A percentile compares a stretch with the other conserved stretches of the same genome.
Evolutionary conservation across 2,888 invertebrate species (phyloP).

Genomic region (Malthinus flaveolus): DNA sequence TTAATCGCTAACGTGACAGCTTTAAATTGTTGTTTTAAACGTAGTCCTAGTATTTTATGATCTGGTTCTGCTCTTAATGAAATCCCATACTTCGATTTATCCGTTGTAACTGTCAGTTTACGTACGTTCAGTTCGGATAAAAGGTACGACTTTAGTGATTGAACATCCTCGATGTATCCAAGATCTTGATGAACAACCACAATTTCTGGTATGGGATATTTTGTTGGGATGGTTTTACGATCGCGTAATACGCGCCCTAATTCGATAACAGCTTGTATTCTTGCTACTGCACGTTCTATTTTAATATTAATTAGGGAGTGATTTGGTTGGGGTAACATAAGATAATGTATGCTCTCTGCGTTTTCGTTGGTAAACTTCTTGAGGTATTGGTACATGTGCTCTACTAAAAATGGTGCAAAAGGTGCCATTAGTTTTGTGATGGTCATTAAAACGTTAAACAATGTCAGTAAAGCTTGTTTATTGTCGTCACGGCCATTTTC

Average conservation of each 20-base stretch:
- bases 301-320: constrained; percentile 73
- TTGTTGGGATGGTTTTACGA: constrained; percentile 89
- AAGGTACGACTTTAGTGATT: constrained; percentile 81
- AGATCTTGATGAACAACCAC: constrained; percentile 90
- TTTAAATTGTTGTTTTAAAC: constrained; percentile 90
- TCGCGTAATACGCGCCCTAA: constrained; percentile 91
- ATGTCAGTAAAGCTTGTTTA: constrained; percentile 79
- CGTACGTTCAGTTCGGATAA: constrained; percentile 92
- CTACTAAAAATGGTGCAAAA: constrained; percentile 95
- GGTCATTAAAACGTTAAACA: constrained; percentile 84
- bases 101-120: constrained; percentile 79
- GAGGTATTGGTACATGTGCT: constrained; percentile 91
- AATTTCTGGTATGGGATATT: constrained; percentile 95
- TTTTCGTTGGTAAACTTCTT: constrained; percentile 64
- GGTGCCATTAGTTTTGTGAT: constrained; percentile 96
- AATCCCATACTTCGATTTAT: constrained; percentile 92
- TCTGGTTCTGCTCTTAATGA: constrained; percentile 92
- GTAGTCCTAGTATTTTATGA: constrained; percentile 85
- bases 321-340: constrained; percentile 82
- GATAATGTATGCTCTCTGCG: constrained; percentile 85
- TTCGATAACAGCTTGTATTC: constrained; percentile 96
- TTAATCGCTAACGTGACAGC: constrained; percentile 81
- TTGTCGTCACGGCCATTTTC: constrained; percentile 83
- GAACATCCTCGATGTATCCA: constrained; percentile 75
- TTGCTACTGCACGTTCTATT: constrained; percentile 87